A percentile compares a stretch with the other conserved stretches of the same genome.
Evolutionary conservation across 2,888 invertebrate genomes (phyloP).

Genomic region (Subacronicta megacephala): DNA sequence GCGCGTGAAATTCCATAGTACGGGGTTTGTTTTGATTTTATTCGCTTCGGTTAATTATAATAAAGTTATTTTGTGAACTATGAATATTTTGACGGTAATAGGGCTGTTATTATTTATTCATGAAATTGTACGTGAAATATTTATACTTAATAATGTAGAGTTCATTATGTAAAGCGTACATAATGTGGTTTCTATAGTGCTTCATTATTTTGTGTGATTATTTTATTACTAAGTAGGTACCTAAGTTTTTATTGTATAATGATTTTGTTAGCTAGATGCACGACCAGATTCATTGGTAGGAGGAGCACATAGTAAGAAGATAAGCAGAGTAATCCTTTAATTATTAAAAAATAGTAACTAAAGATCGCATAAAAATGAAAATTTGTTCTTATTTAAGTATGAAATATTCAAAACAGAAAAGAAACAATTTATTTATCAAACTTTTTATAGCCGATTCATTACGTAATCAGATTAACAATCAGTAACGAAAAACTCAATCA

Average conservation of each 20-base stretch:
- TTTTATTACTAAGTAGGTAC: no score
- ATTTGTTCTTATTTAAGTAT: no score
- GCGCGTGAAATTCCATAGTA: constrained; percentile 80
- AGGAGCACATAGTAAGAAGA: no score
- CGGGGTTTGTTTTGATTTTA: constrained; percentile 64
- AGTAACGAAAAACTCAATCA: constrained; percentile 41
- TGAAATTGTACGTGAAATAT: constrained; percentile 32
- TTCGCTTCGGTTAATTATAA: constrained; percentile 70
- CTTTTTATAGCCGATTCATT: neutral
- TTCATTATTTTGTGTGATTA: neutral
- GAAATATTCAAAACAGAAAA: no score
- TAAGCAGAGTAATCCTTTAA: no score
- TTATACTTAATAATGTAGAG: constrained; percentile 6
- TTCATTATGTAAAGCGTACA: neutral
- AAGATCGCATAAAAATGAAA: no score
- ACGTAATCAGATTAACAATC: constrained; percentile 50
- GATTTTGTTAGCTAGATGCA: no score
- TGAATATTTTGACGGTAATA: constrained; percentile 40
- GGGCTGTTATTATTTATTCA: constrained; percentile 20
- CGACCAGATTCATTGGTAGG: no score
- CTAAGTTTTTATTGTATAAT: no score
- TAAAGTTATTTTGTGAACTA: constrained; percentile 55
- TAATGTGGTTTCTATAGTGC: neutral
- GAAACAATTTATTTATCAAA: neutral
- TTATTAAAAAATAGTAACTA: no score